phyloP scores from a whole-genome alignment of 1,140 invertebrate species.

The Drosophila grimshawi region DNA sequence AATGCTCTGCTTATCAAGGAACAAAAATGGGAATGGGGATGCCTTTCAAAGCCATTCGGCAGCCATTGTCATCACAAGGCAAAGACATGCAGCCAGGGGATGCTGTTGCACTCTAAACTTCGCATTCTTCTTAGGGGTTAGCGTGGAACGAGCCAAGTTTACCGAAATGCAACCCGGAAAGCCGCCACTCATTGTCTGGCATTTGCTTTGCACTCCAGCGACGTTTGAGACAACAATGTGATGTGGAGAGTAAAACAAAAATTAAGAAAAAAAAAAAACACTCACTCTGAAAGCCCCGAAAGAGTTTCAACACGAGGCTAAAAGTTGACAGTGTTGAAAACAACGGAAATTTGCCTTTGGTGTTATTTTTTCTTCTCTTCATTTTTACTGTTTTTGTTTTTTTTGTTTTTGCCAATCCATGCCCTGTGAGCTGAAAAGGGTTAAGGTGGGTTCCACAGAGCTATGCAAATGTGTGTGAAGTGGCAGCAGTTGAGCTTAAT shows the following conservation, averaged over 20 bases:
- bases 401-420: background rate
- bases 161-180: conserved; percentile 35
- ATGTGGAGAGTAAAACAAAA: background rate
- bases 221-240: conserved; percentile 46
- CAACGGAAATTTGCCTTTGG: conserved; percentile 29
- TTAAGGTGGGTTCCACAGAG: too few species aligned
- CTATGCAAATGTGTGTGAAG: too few species aligned
- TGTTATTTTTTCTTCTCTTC: background rate
- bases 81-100: conserved; percentile 2
- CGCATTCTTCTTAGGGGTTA: conserved; percentile 32
- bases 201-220: conserved; percentile 51
- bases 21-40: conserved; percentile 9
- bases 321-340: conserved; percentile 21
- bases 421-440: background rate
- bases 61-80: conserved; percentile 45
- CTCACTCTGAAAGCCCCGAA: conserved; percentile 4
- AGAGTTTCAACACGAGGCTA: background rate
- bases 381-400: conserved; percentile 6
- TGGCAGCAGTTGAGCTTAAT: too few species aligned
- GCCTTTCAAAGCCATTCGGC: conserved; percentile 37
- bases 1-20: conserved; percentile 40
- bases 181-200: conserved; percentile 42
- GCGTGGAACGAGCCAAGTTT: conserved; percentile 25
- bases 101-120: conserved; percentile 3
- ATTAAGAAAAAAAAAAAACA: conserved; percentile 6